A percentile compares a stretch with the other conserved stretches of the same genome.
Conservation (phyloP, 2,797 vertebrate species). For the Hippopotamyrus pictus region DNA sequence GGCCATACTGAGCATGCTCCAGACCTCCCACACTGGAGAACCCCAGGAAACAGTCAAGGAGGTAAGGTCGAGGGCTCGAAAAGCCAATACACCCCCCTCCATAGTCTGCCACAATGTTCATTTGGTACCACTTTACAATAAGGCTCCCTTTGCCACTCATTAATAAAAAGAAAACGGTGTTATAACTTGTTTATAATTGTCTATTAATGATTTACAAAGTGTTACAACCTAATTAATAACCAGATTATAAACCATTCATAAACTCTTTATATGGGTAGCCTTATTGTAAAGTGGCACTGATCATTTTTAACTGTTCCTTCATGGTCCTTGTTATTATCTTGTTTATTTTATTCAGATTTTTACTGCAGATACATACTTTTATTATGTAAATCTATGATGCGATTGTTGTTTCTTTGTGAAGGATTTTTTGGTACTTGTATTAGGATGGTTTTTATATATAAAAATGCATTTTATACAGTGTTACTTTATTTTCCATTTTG, state of each 20-base stretch:
- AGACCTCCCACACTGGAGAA: slow-evolving; percentile 52
- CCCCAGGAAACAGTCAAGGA: slow-evolving; percentile 57
- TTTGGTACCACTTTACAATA: not conserved
- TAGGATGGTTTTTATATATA: not conserved
- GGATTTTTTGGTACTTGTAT: not conserved
- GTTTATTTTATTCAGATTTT: slow-evolving; percentile 7
- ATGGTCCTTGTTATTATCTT: not conserved
- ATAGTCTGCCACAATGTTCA: not conserved
- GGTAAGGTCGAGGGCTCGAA: slow-evolving; percentile 52
- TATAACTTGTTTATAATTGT: not conserved
- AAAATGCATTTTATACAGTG: not conserved
- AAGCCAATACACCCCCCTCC: not conserved
- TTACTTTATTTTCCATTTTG: not conserved
- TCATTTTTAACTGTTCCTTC: not conserved
- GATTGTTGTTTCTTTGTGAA: not conserved
- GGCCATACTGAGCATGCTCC: slow-evolving; percentile 77
- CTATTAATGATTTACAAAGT: not conserved
- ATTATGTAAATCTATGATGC: not conserved
- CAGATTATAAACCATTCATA: not conserved
- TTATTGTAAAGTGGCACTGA: not conserved
- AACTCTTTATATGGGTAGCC: not conserved
- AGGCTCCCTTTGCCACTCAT: not conserved
- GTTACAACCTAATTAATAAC: not conserved
- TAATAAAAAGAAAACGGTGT: not conserved
- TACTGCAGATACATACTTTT: not conserved